Evolutionary conservation across 1,140 invertebrate species (phyloP).

Genomic region (Tetragonula clypearis): DNA sequence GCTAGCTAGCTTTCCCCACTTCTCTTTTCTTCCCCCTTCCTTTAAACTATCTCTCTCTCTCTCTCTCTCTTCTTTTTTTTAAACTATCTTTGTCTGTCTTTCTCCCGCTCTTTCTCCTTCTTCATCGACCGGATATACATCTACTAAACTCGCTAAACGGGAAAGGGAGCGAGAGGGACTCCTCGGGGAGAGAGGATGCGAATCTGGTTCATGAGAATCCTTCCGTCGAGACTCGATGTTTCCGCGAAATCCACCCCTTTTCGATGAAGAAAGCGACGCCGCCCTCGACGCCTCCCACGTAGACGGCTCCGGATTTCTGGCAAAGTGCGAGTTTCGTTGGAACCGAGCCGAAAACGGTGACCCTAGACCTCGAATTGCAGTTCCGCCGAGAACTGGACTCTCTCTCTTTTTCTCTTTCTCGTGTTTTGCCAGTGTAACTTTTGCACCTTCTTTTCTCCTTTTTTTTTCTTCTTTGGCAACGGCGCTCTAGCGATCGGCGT

Average conservation of each 20-base stretch:
- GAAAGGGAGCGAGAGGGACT: slow-evolving; percentile 1
- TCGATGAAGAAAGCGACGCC: slow-evolving; percentile 45
- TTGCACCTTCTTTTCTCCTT: background rate
- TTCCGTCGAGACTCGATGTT: slow-evolving; percentile 37
- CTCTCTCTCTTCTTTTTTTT: background rate
- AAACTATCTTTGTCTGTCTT: background rate
- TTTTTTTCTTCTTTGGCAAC: background rate
- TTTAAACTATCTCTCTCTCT: background rate
- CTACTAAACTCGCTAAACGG: slow-evolving; percentile 13
- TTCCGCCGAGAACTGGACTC: background rate
- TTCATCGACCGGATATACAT: slow-evolving; percentile 30
- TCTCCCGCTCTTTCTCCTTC: background rate
- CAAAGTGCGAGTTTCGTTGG: slow-evolving; percentile 11
- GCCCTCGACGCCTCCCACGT: slow-evolving; percentile 57
- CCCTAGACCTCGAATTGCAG: background rate
- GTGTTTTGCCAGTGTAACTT: background rate
- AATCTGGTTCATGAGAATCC: slow-evolving; percentile 66
- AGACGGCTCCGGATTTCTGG: slow-evolving; percentile 49
- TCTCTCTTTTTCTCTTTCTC: background rate
- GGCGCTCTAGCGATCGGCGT: background rate
- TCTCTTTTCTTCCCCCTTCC: background rate
- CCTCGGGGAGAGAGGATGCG: slow-evolving; percentile 4
- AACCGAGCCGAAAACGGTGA: slow-evolving; percentile 12
- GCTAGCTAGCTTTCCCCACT: slow-evolving; percentile 19
- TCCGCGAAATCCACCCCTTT: slow-evolving; percentile 59